Percentiles rank a stretch among this genome's conserved stretches.
Evolutionary conservation across 2,888 invertebrate species (phyloP).

Genomic region (Drosophila algonquin): DNA sequence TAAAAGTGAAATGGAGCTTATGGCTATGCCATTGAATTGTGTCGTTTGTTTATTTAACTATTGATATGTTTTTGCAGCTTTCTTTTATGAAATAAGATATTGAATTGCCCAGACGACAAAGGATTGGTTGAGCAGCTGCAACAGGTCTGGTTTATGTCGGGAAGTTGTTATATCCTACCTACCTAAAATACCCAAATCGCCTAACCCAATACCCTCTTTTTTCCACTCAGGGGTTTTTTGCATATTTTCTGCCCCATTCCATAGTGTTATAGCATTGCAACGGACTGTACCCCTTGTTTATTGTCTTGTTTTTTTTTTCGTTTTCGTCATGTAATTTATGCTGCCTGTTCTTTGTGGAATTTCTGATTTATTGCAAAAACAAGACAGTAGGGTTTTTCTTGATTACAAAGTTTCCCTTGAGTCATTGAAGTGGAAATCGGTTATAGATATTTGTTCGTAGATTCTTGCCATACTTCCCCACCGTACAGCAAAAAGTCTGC

Average conservation of each 20-base stretch:
- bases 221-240: neutral
- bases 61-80: neutral
- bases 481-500: conserved; percentile 9
- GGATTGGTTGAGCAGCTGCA: neutral
- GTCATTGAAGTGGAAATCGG: conserved; percentile 11
- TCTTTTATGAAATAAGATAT: neutral
- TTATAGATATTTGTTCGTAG: conserved; percentile 3
- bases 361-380: conserved; percentile 18
- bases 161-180: neutral
- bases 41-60: too few species aligned
- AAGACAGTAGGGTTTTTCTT: neutral
- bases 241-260: neutral
- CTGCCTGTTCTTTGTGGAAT: conserved; percentile 16
- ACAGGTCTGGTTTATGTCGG: neutral
- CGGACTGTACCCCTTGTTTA: neutral
- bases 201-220: too few species aligned
- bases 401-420: conserved; percentile 24
- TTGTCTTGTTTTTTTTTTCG: neutral
- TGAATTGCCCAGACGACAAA: neutral
- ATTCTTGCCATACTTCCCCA: conserved; percentile 8
- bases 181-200: neutral
- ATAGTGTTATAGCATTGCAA: neutral
- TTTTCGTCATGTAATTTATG: conserved; percentile 3
- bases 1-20: neutral
- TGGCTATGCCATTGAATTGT: neutral